Evolutionary conservation across 1,140 invertebrate genomes (phyloP).

Genomic region (Scaptomyza montana): DNA sequence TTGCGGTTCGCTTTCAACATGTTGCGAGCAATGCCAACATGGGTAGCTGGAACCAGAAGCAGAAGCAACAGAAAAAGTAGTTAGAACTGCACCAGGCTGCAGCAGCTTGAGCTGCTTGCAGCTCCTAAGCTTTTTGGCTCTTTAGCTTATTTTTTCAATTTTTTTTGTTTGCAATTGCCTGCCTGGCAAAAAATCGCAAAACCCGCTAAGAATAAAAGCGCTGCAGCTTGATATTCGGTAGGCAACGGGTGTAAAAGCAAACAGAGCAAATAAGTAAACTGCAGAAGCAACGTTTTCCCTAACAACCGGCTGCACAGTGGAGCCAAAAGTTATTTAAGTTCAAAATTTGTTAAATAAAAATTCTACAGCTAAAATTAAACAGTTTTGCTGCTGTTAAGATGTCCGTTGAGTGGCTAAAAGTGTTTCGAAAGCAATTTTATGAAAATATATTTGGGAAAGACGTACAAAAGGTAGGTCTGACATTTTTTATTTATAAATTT

Average conservation of each 20-base stretch:
- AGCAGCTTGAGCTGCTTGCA: neutral
- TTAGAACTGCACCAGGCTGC: slow-evolving; percentile 4
- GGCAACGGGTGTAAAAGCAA: slow-evolving; percentile 20
- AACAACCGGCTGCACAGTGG: slow-evolving; percentile 18
- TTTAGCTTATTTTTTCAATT: neutral
- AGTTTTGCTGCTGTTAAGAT: no score
- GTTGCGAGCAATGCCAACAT: slow-evolving; percentile 37
- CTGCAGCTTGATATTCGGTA: slow-evolving; percentile 16
- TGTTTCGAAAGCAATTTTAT: no score
- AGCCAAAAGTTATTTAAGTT: no score
- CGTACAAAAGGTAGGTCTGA: no score
- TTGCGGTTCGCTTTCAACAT: slow-evolving; percentile 51
- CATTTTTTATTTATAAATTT: no score
- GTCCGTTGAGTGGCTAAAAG: no score
- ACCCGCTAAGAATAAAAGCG: no score
- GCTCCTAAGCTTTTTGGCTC: slow-evolving; percentile 3
- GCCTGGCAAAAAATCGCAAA: neutral
- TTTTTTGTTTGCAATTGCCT: neutral
- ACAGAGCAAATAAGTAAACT: slow-evolving; percentile 39
- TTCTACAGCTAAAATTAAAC: no score
- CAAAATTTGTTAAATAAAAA: no score
- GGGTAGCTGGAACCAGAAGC: slow-evolving; percentile 2
- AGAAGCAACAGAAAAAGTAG: slow-evolving; percentile 23
- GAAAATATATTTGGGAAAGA: no score
- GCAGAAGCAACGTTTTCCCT: slow-evolving; percentile 11